phyloP scores from a whole-genome alignment of 2,797 vertebrate species.

The Catostomus latipinnis region DNA sequence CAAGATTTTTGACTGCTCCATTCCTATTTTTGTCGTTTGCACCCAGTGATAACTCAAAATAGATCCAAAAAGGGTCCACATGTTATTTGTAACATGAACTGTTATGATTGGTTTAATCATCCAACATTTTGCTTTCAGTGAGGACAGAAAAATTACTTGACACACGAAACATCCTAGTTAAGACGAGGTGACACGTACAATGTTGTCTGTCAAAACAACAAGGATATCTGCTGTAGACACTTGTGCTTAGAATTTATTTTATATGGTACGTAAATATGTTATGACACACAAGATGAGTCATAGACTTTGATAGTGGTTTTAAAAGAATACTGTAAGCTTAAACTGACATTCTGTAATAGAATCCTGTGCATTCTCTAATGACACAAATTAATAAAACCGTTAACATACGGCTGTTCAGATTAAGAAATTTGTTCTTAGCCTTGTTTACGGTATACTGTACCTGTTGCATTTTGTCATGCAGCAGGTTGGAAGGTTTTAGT shows the following conservation, averaged over 20 bases:
- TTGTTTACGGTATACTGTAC: conserved; percentile 4
- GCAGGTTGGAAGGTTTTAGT: conserved; percentile 21
- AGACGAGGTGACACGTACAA: background rate
- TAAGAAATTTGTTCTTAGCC: background rate
- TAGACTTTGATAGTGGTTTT: conserved; percentile 4
- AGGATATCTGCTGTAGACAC: background rate
- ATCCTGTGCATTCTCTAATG: background rate
- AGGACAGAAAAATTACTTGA: background rate
- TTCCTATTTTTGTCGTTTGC: background rate
- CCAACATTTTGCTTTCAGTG: background rate
- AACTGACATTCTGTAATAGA: background rate
- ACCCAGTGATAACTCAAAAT: background rate
- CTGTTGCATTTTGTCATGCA: conserved; percentile 30
- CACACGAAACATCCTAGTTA: background rate
- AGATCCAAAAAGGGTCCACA: background rate
- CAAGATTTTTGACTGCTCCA: background rate
- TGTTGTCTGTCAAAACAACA: conserved; percentile 17
- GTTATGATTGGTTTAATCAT: background rate
- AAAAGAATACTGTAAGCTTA: background rate
- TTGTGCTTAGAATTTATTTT: background rate
- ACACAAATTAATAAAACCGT: background rate
- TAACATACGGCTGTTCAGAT: conserved; percentile 24
- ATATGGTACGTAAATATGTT: background rate
- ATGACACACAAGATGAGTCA: conserved; percentile 2
- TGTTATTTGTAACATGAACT: background rate